A percentile compares a stretch with the other conserved stretches of the same genome.
Conservation (phyloP, 1,140 invertebrate species). For the Drosophila rhopaloa region DNA sequence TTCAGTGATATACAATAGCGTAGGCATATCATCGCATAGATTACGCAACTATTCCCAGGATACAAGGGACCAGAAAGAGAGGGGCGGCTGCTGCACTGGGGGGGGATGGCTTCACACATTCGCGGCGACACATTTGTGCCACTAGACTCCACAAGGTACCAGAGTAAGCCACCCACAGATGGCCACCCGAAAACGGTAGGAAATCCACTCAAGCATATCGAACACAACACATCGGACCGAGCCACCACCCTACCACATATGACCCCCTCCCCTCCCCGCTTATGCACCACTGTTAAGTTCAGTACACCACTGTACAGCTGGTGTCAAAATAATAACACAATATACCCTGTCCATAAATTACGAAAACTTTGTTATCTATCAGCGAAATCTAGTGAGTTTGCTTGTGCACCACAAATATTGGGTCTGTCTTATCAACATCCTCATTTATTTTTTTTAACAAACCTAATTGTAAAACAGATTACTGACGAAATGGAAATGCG, state of each 20-base stretch:
- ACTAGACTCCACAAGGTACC: slow-evolving; percentile 46
- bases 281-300: slow-evolving; percentile 15
- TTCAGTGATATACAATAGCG: slow-evolving; percentile 52
- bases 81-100: neutral
- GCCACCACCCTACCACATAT: slow-evolving; percentile 7
- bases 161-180: slow-evolving; percentile 17
- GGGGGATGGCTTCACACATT: slow-evolving; percentile 6
- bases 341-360: neutral
- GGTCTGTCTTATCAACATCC: neutral
- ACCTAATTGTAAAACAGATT: neutral
- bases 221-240: slow-evolving; percentile 20
- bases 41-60: slow-evolving; percentile 75
- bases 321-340: slow-evolving; percentile 24
- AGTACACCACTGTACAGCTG: slow-evolving; percentile 28
- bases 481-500: neutral
- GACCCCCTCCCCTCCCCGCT: neutral
- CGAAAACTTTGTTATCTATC: neutral
- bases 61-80: neutral
- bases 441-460: too few species aligned
- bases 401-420: neutral
- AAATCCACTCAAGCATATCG: slow-evolving; percentile 69
- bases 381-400: neutral
- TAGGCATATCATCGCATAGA: slow-evolving; percentile 76
- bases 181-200: slow-evolving; percentile 27
- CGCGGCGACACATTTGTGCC: slow-evolving; percentile 71